Percentiles rank a stretch among this genome's conserved stretches.
Evolutionary conservation across 2,888 invertebrate genomes (phyloP).

Genomic region (Alsophila aescularia): DNA sequence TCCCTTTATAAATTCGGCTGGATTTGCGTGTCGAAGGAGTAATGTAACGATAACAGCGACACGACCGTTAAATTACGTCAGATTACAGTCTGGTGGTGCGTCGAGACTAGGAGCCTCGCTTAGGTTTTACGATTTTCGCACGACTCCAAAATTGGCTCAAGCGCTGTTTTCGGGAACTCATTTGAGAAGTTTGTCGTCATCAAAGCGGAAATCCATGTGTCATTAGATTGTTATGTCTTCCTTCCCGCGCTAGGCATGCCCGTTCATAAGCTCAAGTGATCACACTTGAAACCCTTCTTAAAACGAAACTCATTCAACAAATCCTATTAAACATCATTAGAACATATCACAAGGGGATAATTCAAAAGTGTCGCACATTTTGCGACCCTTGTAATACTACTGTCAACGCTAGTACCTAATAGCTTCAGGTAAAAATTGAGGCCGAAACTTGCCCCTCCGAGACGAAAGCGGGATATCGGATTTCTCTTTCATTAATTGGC

Average conservation of each 20-base stretch:
- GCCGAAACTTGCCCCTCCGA: conserved; percentile 64
- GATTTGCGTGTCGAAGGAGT: conserved; percentile 72
- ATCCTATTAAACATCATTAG: conserved; percentile 26
- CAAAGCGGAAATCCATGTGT: conserved; percentile 63
- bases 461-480: conserved; percentile 61
- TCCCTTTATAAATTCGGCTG: conserved; percentile 58
- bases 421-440: conserved; percentile 80
- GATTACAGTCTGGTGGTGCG: conserved; percentile 61
- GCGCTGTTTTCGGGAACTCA: conserved; percentile 69
- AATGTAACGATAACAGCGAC: conserved; percentile 71
- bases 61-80: conserved; percentile 70
- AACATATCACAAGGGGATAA: conserved; percentile 49
- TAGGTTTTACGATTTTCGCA: conserved; percentile 76
- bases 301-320: conserved; percentile 31
- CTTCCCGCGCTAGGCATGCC: conserved; percentile 16
- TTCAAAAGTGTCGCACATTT: conserved; percentile 63
- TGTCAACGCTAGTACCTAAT: conserved; percentile 75
- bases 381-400: conserved; percentile 70
- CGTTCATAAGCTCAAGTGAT: conserved; percentile 22
- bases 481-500: conserved; percentile 75
- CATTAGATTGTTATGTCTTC: conserved; percentile 48
- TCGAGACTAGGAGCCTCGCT: conserved; percentile 48
- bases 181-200: conserved; percentile 74
- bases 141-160: conserved; percentile 67
- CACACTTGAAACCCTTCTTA: conserved; percentile 25